These are phyloP conservation scores for Octonoba sinensis DNA, from an alignment of 2,888 invertebrate genomes.

Conservation along the genomic window DNA sequence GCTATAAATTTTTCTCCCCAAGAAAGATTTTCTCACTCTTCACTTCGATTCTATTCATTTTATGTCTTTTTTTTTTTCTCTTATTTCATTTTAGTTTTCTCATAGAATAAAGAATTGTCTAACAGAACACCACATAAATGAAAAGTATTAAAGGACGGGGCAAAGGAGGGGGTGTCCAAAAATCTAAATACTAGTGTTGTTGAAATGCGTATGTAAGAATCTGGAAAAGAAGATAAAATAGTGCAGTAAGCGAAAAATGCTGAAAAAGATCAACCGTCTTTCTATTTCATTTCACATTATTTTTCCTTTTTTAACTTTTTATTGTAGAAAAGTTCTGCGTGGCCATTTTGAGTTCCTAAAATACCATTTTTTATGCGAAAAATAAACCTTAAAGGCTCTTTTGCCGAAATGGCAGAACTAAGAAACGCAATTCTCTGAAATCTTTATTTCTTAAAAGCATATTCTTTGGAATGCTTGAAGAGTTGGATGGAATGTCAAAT, in stretches of 20 bases:
- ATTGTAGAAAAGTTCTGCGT: constrained; percentile 19
- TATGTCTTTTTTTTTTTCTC: no score
- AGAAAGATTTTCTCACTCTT: not conserved
- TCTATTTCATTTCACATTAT: constrained; percentile 28
- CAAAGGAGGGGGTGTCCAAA: no score
- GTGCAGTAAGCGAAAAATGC: constrained; percentile 16
- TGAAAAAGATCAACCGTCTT: not conserved
- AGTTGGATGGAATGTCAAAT: not conserved
- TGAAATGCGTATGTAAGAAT: constrained; percentile 20
- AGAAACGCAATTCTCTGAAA: constrained; percentile 40
- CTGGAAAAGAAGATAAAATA: constrained; percentile 7
- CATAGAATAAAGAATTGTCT: no score
- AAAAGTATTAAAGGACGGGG: no score
- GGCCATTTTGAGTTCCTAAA: constrained; percentile 50
- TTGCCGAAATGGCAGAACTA: constrained; percentile 34
- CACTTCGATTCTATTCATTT: not conserved
- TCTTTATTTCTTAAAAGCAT: constrained; percentile 37
- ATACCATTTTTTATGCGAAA: constrained; percentile 23
- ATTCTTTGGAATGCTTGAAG: constrained; percentile 14
- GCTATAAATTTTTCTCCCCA: constrained; percentile 6
- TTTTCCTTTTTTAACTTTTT: constrained; percentile 10
- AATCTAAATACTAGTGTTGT: no score
- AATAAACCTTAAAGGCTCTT: constrained; percentile 16
- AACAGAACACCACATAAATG: no score
- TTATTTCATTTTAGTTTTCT: no score